These are phyloP conservation scores for Temnothorax unifasciatus DNA, from an alignment of 2,888 invertebrate genomes.

Conservation along the genomic window DNA sequence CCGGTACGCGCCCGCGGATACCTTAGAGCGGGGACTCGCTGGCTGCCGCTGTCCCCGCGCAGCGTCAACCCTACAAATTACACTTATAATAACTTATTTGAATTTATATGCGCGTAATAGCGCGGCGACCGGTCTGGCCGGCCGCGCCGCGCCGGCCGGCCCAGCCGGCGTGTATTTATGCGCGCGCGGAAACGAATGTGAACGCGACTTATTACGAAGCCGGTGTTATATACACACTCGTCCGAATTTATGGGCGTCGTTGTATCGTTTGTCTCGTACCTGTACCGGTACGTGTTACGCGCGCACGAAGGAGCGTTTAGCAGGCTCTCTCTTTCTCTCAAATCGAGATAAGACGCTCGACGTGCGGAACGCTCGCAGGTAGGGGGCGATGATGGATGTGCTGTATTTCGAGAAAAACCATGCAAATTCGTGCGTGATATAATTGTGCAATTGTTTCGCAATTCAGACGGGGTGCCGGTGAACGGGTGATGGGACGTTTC, in stretches of 20 bases:
- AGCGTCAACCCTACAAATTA: constrained; percentile 81
- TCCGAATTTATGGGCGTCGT: constrained; percentile 50
- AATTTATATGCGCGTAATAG: constrained; percentile 81
- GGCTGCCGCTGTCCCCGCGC: constrained; percentile 63
- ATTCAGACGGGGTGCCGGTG: constrained; percentile 20
- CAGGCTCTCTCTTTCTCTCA: constrained; percentile 34
- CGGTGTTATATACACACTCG: constrained; percentile 22
- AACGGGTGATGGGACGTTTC: constrained; percentile 17
- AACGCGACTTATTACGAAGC: constrained; percentile 60
- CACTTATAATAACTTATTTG: constrained; percentile 84
- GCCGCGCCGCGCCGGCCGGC: constrained; percentile 42
- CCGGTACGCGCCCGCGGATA: constrained; percentile 82
- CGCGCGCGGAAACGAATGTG: constrained; percentile 54
- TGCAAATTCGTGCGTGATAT: constrained; percentile 55
- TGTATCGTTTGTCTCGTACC: constrained; percentile 42
- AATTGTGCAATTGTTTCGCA: constrained; percentile 53
- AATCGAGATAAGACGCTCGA: constrained; percentile 55
- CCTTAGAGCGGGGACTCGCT: constrained; percentile 83
- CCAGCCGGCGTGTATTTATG: constrained; percentile 50
- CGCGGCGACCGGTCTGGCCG: constrained; percentile 50
- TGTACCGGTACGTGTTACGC: constrained; percentile 27
- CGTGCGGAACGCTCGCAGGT: constrained; percentile 50
- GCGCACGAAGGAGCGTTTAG: constrained; percentile 50
- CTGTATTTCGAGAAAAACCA: constrained; percentile 54
- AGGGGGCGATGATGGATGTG: constrained; percentile 52